A percentile compares a stretch with the other conserved stretches of the same genome.
These are phyloP conservation scores for Scolanthus callimorphus DNA, from an alignment of 92 coral and sea anemone genomes.

Conservation along the genomic window DNA sequence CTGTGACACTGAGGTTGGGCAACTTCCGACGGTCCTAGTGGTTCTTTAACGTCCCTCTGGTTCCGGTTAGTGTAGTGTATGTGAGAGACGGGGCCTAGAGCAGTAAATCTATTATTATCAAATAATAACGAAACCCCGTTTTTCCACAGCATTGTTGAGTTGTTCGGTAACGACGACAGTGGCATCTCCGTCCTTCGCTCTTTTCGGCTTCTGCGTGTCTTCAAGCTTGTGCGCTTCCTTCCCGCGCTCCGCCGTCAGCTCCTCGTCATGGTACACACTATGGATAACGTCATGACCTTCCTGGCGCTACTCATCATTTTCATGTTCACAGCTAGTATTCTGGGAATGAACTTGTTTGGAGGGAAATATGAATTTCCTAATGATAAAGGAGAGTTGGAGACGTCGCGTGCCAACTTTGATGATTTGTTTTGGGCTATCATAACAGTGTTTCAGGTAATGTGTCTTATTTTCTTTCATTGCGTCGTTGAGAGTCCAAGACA, in stretches of 20 bases:
- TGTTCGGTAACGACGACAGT: conserved; percentile 79
- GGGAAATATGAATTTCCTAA: conserved; percentile 71
- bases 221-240: conserved; percentile 94
- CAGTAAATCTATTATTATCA: no score
- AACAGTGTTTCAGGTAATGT: conserved; percentile 96
- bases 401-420: conserved; percentile 92
- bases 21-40: no score
- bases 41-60: no score
- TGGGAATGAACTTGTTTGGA: conserved; percentile 97
- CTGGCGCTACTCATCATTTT: conserved; percentile 83
- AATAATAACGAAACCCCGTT: no score
- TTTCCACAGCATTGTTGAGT: conserved; percentile 66
- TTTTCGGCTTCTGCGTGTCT: conserved; percentile 93
- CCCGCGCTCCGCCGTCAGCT: conserved; percentile 96
- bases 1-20: no score
- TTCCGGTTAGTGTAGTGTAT: no score
- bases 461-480: no score
- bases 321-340: conserved; percentile 95
- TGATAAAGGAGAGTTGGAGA: conserved; percentile 52
- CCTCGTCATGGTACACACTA: conserved; percentile 85
- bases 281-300: conserved; percentile 95
- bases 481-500: no score
- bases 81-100: no score
- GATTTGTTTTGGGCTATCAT: conserved; percentile 93
- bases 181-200: conserved; percentile 96